Evolutionary conservation across 2,113 vertebrate genomes (phyloP).

Genomic region (Passer domesticus): DNA sequence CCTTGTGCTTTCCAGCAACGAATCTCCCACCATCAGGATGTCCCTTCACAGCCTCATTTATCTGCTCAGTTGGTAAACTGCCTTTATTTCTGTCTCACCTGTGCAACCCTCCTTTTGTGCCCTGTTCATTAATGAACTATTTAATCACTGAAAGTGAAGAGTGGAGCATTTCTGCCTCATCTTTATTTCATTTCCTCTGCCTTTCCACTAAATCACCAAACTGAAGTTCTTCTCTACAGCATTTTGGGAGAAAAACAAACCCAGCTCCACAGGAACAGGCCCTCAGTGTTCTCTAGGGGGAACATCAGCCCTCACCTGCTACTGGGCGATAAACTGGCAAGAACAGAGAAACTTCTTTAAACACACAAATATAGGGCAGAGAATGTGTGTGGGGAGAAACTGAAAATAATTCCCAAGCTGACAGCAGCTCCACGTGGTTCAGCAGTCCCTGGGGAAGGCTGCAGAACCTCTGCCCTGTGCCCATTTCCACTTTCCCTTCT

Average conservation of each 20-base stretch:
- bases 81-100: neutral
- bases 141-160: neutral
- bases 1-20: neutral
- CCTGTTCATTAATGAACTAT: neutral
- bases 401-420: conserved; percentile 10
- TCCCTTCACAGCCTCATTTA: neutral
- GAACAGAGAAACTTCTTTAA: neutral
- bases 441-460: neutral
- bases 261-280: rapidly evolving
- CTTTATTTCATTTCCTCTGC: neutral
- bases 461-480: neutral
- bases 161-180: neutral
- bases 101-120: neutral
- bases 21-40: neutral
- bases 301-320: neutral
- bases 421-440: neutral
- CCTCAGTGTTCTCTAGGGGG: neutral
- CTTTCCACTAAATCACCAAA: neutral
- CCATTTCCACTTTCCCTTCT: neutral
- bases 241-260: neutral
- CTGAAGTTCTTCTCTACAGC: neutral
- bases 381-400: neutral
- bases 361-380: neutral
- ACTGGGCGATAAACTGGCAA: neutral
- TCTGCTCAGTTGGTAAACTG: neutral